phyloP scores from a whole-genome alignment of 1,140 invertebrate genomes.

The Aphelinus certus region DNA sequence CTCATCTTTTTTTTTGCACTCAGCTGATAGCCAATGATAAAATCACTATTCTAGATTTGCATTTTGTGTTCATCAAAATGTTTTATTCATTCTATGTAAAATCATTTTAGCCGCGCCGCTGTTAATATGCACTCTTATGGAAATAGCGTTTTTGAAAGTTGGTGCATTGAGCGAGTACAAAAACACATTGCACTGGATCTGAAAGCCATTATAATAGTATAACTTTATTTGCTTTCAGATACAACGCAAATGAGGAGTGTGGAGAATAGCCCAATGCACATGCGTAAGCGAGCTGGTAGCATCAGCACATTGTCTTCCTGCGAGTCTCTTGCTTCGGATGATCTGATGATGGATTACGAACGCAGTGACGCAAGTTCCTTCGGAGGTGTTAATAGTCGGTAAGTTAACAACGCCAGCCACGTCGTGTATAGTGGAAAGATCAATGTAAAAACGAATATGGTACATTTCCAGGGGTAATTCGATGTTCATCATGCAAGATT shows the following conservation, averaged over 20 bases:
- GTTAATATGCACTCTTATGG: too few relatives aligned
- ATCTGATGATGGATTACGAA: slow-evolving; percentile 86
- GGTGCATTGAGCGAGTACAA: too few relatives aligned
- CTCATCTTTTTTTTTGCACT: not conserved
- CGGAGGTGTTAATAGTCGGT: slow-evolving; percentile 75
- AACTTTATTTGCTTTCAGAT: slow-evolving; percentile 39
- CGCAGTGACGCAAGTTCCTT: slow-evolving; percentile 75
- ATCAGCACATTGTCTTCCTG: slow-evolving; percentile 81
- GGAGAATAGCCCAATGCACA: slow-evolving; percentile 61
- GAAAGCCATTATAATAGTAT: too few relatives aligned
- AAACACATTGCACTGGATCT: too few relatives aligned
- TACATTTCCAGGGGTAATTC: slow-evolving; percentile 59
- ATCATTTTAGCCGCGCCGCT: too few relatives aligned
- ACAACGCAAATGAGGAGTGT: slow-evolving; percentile 42
- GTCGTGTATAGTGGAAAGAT: too few relatives aligned
- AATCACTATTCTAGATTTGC: too few relatives aligned
- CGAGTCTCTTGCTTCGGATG: slow-evolving; percentile 82
- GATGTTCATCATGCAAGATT: slow-evolving; percentile 61
- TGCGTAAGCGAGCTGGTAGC: slow-evolving; percentile 69
- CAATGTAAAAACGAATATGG: too few relatives aligned
- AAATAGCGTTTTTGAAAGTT: too few relatives aligned
- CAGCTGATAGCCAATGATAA: too few relatives aligned
- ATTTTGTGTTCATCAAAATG: too few relatives aligned
- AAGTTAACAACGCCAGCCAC: slow-evolving; percentile 37
- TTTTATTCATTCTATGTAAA: too few relatives aligned